Evolutionary conservation across 2,888 invertebrate species (phyloP).

Genomic region (Ptilodon capucinus): DNA sequence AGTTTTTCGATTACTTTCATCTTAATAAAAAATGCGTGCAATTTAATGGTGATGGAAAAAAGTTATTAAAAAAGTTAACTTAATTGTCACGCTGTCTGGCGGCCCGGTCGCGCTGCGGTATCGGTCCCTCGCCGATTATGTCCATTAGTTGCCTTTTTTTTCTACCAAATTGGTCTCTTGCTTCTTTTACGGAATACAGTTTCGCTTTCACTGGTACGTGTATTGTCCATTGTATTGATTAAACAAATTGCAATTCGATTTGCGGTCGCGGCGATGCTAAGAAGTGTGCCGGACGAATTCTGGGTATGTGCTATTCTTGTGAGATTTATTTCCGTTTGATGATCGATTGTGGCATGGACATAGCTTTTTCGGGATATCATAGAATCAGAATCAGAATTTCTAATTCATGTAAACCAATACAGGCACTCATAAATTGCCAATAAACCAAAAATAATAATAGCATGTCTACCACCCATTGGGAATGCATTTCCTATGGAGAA

Average conservation of each 20-base stretch:
- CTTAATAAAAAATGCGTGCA: conserved; percentile 41
- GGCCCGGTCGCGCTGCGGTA: conserved; percentile 26
- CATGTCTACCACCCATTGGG: no score
- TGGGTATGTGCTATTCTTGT: conserved; percentile 15
- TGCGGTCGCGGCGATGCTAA: conserved; percentile 31
- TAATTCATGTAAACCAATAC: no score
- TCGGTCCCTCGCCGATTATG: conserved; percentile 26
- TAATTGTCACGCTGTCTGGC: conserved; percentile 68
- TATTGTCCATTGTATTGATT: conserved; percentile 42
- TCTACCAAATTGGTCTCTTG: conserved; percentile 37
- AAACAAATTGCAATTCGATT: conserved; percentile 43
- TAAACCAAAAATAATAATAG: no score
- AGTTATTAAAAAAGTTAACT: conserved; percentile 66
- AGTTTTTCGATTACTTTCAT: conserved; percentile 71
- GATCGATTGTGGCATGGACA: no score
- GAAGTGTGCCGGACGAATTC: conserved; percentile 17
- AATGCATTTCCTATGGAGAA: no score
- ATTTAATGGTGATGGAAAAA: conserved; percentile 38
- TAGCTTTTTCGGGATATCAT: no score
- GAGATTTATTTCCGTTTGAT: background rate
- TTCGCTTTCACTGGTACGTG: conserved; percentile 71
- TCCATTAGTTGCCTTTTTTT: conserved; percentile 34
- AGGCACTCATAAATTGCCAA: no score
- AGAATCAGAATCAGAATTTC: no score
- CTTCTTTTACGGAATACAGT: conserved; percentile 43